Percentiles rank a stretch among this genome's conserved stretches.
These are phyloP conservation scores for Volucella zonaria DNA, from an alignment of 2,888 invertebrate genomes.

Conservation along the genomic window DNA sequence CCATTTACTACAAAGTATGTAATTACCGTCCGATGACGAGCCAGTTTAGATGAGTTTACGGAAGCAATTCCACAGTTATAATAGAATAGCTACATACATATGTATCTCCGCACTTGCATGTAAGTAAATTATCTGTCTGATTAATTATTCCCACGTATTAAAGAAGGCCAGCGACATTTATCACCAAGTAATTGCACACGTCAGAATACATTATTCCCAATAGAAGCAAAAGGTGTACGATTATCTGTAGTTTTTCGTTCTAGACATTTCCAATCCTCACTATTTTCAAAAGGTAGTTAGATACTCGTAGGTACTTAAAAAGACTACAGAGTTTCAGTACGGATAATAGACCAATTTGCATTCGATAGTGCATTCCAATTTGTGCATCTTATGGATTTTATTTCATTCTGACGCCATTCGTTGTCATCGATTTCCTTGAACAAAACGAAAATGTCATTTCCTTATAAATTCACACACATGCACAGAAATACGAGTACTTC, in stretches of 20 bases:
- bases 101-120: conserved; percentile 9
- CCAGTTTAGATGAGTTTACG: neutral
- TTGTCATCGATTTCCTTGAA: neutral
- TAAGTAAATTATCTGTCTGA: conserved; percentile 33
- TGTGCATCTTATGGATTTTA: conserved; percentile 1
- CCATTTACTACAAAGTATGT: neutral
- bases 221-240: neutral
- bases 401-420: neutral
- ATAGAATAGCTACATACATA: neutral
- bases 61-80: conserved; percentile 7
- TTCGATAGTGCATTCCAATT: conserved; percentile 7
- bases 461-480: neutral
- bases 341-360: conserved; percentile 7
- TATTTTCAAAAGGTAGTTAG: too few relatives aligned
- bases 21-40: neutral
- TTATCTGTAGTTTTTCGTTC: neutral
- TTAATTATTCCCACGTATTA: conserved; percentile 67
- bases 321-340: too few relatives aligned
- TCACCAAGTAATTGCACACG: conserved; percentile 1
- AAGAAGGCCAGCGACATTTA: conserved; percentile 58
- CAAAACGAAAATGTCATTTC: neutral
- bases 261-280: neutral
- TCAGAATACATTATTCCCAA: neutral
- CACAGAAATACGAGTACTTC: too few relatives aligned
- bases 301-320: too few relatives aligned